These are phyloP conservation scores for Tetramorium simillimum DNA, from an alignment of 1,140 invertebrate genomes.

Conservation along the genomic window DNA sequence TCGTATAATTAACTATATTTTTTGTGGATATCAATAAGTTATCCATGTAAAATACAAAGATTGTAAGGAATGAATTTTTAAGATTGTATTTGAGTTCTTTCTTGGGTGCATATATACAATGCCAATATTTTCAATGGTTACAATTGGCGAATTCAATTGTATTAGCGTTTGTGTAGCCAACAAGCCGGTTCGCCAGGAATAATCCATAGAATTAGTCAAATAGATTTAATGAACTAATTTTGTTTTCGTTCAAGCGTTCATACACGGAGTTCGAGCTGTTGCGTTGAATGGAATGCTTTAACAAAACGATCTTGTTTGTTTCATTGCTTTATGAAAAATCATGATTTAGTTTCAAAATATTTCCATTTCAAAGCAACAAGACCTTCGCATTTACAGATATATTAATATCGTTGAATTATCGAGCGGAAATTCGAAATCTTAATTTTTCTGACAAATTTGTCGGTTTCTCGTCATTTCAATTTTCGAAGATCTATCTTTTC, in stretches of 20 bases:
- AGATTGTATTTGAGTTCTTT: background rate
- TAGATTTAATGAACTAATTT: constrained; percentile 75
- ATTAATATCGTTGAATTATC: background rate
- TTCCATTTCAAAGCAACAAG: background rate
- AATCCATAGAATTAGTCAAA: constrained; percentile 58
- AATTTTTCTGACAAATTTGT: background rate
- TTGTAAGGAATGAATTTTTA: background rate
- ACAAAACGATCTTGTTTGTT: constrained; percentile 60
- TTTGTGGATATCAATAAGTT: background rate
- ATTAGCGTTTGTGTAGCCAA: background rate
- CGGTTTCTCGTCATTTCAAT: background rate
- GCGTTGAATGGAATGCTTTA: constrained; percentile 44
- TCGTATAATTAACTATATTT: too few species aligned
- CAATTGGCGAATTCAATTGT: background rate
- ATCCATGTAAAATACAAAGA: background rate
- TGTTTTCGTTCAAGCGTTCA: constrained; percentile 65
- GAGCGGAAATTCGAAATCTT: background rate
- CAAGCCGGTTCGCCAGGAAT: background rate
- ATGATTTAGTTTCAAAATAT: background rate
- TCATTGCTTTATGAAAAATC: constrained; percentile 26
- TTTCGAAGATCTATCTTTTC: background rate
- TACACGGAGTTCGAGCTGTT: constrained; percentile 37
- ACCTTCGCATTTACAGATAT: background rate
- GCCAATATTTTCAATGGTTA: background rate
- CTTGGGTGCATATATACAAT: background rate